Evolutionary conservation across 2,113 vertebrate species (phyloP), one percentile per base, ranked within the genome.

Genomic region (Ellobius talpinus): DNA sequence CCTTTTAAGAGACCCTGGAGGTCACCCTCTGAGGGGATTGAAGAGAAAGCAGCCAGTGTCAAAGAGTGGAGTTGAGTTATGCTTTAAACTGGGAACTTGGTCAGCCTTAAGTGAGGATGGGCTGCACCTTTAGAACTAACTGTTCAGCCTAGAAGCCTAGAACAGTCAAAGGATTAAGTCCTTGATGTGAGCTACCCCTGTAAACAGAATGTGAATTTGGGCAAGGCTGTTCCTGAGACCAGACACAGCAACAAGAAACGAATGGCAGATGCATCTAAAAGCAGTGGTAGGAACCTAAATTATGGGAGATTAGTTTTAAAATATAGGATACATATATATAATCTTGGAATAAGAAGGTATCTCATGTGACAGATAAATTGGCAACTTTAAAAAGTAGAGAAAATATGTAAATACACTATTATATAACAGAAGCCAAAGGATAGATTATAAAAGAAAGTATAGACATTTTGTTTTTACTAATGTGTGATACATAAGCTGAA

Each of bases 251-350:
- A 47, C 50, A 90, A n/a, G 42, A 76, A 89, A 87, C 55, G 36
- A 88, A 87, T 73, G 50, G 58, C 87, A 94, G 72, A 84, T 91
- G 77, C 88, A 74, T 42, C 47, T 52, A 74, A 84, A 96, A 87
- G 78, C 33, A 90, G 52, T 12, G 36, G 3, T 65, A 93, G 36
- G 21, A 91, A 94, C 78, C 24, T 65, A 82, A 87, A 90, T 82
- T 81, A 81, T n/a, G 36, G 12, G 19, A 14, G 72, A 13, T 70
- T 23, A 90, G 8, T 61, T 74, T 26, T 45, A 70, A 91, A 11
- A 79, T 73, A 5, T 72, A 72, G 47, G 55, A 63, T 42, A 24
- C 17, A 58, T 73, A 84, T 65, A 78, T 52, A 78, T 87, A 93
- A 87, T 65, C 36, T 55, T 90, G 65, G 21, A 42, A 3, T 68